Percentiles rank a stretch among this genome's conserved stretches.
phyloP scores from a whole-genome alignment of 2,113 vertebrate species.

The Fukomys damarensis region DNA sequence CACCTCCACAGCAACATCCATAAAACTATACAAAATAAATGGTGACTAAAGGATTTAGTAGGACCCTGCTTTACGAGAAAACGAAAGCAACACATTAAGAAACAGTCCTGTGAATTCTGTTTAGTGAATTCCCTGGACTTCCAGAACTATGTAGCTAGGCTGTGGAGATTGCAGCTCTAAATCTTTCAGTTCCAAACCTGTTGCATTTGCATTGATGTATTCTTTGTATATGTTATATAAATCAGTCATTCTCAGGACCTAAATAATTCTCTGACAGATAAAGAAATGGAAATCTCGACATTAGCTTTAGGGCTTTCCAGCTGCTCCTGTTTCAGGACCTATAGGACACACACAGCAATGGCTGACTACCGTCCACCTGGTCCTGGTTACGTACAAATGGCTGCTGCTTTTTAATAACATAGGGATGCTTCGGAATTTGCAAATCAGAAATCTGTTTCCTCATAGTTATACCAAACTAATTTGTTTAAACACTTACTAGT shows the following conservation, averaged over 20 bases:
- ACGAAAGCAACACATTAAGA: neutral
- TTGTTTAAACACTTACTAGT: neutral
- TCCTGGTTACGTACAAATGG: neutral
- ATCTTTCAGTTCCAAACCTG: neutral
- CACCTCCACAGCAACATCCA: neutral
- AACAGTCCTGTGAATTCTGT: neutral
- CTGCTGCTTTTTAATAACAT: neutral
- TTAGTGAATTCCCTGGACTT: neutral
- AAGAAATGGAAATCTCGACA: constrained; percentile 19
- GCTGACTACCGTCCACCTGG: neutral
- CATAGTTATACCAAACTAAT: neutral
- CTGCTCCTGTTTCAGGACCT: neutral
- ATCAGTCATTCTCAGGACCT: neutral
- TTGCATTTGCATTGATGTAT: neutral
- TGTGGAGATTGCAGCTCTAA: neutral
- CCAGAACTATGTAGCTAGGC: neutral
- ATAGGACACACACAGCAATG: neutral
- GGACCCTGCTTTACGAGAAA: constrained; percentile 48
- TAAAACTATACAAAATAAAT: neutral
- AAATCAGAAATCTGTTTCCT: neutral
- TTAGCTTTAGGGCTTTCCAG: neutral
- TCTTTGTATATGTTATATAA: neutral
- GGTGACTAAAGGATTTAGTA: neutral
- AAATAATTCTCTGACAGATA: neutral
- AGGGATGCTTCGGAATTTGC: neutral